phyloP scores from a whole-genome alignment of 2,797 vertebrate species.

The Gallinago stenura region DNA sequence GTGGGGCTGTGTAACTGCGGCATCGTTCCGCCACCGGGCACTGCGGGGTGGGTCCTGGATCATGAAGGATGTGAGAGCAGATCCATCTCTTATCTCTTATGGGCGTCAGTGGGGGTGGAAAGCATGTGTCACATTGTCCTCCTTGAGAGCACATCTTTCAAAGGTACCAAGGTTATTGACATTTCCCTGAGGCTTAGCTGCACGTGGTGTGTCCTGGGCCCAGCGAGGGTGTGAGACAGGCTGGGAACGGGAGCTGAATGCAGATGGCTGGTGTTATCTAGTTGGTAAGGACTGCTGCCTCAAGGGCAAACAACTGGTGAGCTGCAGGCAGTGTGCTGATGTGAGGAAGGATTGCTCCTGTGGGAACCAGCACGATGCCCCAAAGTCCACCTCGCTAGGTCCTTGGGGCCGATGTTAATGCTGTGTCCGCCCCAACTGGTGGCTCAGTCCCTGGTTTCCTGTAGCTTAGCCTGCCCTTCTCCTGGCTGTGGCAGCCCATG shows the following conservation, averaged over 20 bases:
- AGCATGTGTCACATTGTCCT: neutral
- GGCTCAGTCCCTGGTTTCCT: neutral
- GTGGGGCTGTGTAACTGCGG: neutral
- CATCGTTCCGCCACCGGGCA: neutral
- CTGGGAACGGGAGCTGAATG: neutral
- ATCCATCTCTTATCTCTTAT: neutral
- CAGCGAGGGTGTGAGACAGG: neutral
- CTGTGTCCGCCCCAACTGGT: neutral
- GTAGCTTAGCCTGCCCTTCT: neutral
- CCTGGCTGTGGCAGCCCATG: rapidly evolving
- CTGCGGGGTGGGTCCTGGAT: neutral
- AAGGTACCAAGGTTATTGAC: neutral
- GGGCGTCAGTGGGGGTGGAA: neutral
- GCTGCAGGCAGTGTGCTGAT: neutral
- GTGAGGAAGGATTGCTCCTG: neutral
- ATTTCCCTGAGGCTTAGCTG: neutral
- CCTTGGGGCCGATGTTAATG: neutral
- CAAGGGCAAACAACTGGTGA: too few species aligned
- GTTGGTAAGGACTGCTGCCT: neutral
- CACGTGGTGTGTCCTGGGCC: neutral
- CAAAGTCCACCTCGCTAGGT: rapidly evolving
- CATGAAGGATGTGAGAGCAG: too few species aligned
- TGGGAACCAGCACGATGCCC: neutral
- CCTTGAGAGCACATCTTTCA: neutral
- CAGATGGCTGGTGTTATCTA: neutral